Evolutionary conservation across 2,888 invertebrate species (phyloP), one percentile per base, ranked within the genome.

Genomic region (Cylindroiulus punctatus): DNA sequence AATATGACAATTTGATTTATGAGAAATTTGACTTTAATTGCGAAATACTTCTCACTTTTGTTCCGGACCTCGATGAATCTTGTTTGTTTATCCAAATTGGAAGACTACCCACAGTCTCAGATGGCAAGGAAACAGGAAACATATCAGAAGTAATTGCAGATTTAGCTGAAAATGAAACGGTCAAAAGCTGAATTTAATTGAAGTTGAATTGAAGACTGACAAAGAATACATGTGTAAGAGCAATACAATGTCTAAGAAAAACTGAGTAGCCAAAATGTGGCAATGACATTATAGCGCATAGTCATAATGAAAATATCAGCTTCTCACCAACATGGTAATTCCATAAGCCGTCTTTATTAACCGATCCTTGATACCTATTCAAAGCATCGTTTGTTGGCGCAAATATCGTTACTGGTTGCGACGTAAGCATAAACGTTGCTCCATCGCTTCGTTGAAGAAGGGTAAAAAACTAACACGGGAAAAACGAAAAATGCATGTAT

Each of bases 321-420:
- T 10, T 36, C 83, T 36, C 32, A 83, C 83, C 47, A 30, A 83
- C 30, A 30, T 47, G 52, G 30, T 86, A 84, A 81, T 84, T 52
- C 32, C n/a, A 26, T 40, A 83, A 40, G 40, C 17, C 32, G 17
- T 22, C 22, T 83, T 76, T 30, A 76, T 26, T 22, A 30, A 30
- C n/a, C 5, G 30, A 12, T 32, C 84, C 76, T n/a, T 22, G 36
- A 65, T 83, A 84, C 57, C 57, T 47, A n/a, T 32, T 76, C 32
- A 26, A 85, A 26, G 86, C 86, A 44, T 85, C 86, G 47, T 86
- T 85, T 8, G 44, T 86, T 12, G 85, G 85, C 26, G 86, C 86
- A 81, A 86, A 86, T 42, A 86, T 81, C 19, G 86, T 86, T 30
- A 85, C 81, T 19, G 30, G 1, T n/a, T 26, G n/a, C 2, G 81